phyloP scores from a whole-genome alignment of 2,113 vertebrate species.

The Zapornia atra region DNA sequence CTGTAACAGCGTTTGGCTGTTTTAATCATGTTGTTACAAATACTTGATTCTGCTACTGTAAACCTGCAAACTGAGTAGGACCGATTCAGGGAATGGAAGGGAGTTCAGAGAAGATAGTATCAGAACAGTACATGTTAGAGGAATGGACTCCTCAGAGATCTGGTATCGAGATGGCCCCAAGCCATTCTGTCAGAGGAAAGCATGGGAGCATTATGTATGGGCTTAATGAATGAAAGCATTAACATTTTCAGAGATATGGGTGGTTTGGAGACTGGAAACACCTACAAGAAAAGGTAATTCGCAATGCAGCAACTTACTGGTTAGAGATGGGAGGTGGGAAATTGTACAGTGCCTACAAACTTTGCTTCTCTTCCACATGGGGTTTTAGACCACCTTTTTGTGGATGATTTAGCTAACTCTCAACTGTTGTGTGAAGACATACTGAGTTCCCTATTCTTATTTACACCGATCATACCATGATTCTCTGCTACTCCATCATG shows the following conservation, averaged over 20 bases:
- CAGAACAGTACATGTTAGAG: background rate
- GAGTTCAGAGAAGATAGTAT: background rate
- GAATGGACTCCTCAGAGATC: rapidly evolving
- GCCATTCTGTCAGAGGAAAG: background rate
- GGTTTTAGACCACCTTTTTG: background rate
- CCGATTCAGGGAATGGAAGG: rapidly evolving
- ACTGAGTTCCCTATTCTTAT: background rate
- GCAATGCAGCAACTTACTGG: rapidly evolving
- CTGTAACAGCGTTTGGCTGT: background rate
- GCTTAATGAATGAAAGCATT: background rate
- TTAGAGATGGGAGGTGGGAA: background rate
- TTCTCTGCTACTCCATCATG: background rate
- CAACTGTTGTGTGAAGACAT: background rate
- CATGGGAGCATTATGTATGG: background rate
- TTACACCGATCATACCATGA: background rate
- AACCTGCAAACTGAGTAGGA: background rate
- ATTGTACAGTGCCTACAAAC: background rate
- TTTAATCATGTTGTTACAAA: background rate
- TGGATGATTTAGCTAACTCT: background rate
- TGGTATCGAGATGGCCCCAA: background rate
- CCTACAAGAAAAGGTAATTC: background rate
- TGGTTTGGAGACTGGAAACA: background rate
- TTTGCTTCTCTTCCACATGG: background rate
- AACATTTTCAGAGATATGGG: background rate
- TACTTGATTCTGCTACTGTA: background rate